Evolutionary conservation across 2,888 invertebrate species (phyloP).

Genomic region (Panorpa germanica): DNA sequence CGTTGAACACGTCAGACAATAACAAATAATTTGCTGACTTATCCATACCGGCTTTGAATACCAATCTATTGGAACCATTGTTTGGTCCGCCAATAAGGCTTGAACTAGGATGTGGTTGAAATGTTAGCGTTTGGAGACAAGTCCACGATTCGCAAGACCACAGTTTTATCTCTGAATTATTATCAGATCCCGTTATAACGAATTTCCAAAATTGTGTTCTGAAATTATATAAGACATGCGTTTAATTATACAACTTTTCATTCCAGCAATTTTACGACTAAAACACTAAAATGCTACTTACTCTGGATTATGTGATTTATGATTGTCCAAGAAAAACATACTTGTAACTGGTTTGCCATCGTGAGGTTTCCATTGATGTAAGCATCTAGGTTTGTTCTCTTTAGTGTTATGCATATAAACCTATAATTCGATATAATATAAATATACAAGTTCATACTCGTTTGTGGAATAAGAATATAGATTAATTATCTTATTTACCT

Average conservation of each 20-base stretch:
- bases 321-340: slow-evolving; percentile 87
- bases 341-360: slow-evolving; percentile 70
- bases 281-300: slow-evolving; percentile 27
- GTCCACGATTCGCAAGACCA: slow-evolving; percentile 95
- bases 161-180: slow-evolving; percentile 76
- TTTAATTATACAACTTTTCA: not conserved
- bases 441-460: slow-evolving; percentile 8
- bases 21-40: slow-evolving; percentile 70
- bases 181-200: slow-evolving; percentile 77
- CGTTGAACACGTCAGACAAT: slow-evolving; percentile 70
- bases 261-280: slow-evolving; percentile 4
- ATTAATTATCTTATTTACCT: slow-evolving; percentile 27
- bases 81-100: slow-evolving; percentile 13
- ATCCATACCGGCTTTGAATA: slow-evolving; percentile 66
- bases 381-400: slow-evolving; percentile 53
- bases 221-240: slow-evolving; percentile 13
- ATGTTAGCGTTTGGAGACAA: slow-evolving; percentile 73
- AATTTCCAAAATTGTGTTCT: slow-evolving; percentile 85
- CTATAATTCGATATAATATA: slow-evolving; percentile 17
- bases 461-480: not conserved
- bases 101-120: slow-evolving; percentile 29
- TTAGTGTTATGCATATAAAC: slow-evolving; percentile 49
- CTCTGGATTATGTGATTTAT: slow-evolving; percentile 61
- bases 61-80: slow-evolving; percentile 17
- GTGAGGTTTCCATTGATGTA: slow-evolving; percentile 90